A percentile compares a stretch with the other conserved stretches of the same genome.
Evolutionary conservation across 2,888 invertebrate genomes (phyloP).

Genomic region (Protophormia terraenovae): DNA sequence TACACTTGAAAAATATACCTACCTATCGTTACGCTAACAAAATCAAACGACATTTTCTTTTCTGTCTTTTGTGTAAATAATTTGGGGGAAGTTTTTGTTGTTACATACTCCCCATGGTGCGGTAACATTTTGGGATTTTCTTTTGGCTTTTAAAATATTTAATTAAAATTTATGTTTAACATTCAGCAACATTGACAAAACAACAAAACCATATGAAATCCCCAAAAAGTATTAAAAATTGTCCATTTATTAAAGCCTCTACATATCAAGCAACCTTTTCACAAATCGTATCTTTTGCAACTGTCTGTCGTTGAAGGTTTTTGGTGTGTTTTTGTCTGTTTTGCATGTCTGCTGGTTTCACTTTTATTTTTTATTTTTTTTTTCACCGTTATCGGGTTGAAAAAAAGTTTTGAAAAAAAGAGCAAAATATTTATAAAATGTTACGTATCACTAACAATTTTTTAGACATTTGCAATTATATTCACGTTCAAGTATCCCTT

Average conservation of each 20-base stretch:
- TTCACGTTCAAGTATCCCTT: conserved; percentile 53
- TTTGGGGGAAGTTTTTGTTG: neutral
- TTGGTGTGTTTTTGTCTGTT: conserved; percentile 11
- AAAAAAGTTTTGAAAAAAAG: conserved; percentile 2
- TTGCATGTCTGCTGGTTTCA: neutral
- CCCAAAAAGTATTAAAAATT: neutral
- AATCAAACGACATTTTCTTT: conserved; percentile 22
- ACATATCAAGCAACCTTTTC: conserved; percentile 17
- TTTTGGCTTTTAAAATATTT: conserved; percentile 65
- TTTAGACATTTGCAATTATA: conserved; percentile 16
- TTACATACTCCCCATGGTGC: conserved; percentile 43
- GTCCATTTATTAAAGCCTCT: conserved; percentile 42
- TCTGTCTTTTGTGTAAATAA: neutral
- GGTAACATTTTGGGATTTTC: conserved; percentile 52
- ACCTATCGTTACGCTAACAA: conserved; percentile 20
- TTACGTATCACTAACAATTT: conserved; percentile 31
- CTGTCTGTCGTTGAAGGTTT: neutral
- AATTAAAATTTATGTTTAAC: conserved; percentile 69
- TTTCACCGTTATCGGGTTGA: conserved; percentile 39
- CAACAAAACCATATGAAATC: conserved; percentile 6
- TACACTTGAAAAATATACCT: conserved; percentile 13
- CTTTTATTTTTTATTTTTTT: neutral
- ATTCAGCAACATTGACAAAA: conserved; percentile 57
- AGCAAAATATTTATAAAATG: neutral
- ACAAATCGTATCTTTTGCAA: conserved; percentile 10